A percentile compares a stretch with the other conserved stretches of the same genome.
Evolutionary conservation across 2,113 vertebrate genomes (phyloP).

Genomic region (Martes martes): DNA sequence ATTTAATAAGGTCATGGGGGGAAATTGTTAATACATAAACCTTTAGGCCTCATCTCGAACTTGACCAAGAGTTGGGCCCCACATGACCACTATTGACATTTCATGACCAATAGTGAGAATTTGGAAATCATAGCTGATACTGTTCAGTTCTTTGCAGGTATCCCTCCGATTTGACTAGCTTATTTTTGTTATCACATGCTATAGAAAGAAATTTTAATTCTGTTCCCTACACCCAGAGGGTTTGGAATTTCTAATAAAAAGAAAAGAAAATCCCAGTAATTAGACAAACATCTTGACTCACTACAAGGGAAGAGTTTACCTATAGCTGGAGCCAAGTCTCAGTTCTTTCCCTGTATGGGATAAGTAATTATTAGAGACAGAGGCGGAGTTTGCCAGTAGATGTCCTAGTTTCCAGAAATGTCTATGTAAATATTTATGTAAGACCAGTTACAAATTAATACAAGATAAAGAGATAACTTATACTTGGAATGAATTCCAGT

Average conservation of each 20-base stretch:
- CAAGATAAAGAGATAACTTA: neutral
- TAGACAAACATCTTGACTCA: neutral
- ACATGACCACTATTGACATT: neutral
- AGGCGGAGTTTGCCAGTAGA: neutral
- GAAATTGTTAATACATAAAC: neutral
- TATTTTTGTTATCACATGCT: neutral
- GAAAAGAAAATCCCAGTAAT: conserved; percentile 8
- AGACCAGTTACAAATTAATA: conserved; percentile 29
- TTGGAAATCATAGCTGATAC: neutral
- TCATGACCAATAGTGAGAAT: neutral
- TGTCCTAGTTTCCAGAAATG: neutral
- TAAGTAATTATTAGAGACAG: neutral
- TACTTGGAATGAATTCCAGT: neutral
- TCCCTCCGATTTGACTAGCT: neutral
- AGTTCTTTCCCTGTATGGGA: neutral
- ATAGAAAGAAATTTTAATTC: conserved; percentile 16
- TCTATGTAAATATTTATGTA: neutral
- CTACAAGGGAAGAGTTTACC: neutral
- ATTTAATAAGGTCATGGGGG: neutral
- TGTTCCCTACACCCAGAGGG: neutral
- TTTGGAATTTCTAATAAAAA: conserved; percentile 21
- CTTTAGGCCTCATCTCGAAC: neutral
- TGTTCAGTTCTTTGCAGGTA: neutral
- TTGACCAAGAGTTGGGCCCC: neutral
- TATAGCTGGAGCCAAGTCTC: neutral